phyloP scores from a whole-genome alignment of 2,888 invertebrate species.

The Meiosimyza decipiens region DNA sequence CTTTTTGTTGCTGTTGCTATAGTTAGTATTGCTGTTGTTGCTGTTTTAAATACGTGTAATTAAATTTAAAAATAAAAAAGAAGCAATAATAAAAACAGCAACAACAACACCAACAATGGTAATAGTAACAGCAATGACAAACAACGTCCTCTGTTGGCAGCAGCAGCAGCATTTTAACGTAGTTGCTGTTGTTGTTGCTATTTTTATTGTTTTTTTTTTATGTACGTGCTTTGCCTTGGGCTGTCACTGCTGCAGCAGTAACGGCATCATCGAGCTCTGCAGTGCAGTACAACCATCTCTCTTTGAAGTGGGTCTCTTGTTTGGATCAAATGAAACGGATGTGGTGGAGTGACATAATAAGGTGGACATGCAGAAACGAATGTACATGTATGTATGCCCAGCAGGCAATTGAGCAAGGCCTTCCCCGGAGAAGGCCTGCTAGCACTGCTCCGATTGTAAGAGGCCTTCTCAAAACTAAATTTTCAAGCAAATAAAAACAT shows the following conservation, averaged over 20 bases:
- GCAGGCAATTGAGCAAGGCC: too few species aligned
- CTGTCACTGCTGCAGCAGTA: constrained; percentile 24
- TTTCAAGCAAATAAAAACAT: too few species aligned
- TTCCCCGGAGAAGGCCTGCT: too few species aligned
- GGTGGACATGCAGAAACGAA: constrained; percentile 47
- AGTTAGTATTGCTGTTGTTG: constrained; percentile 39
- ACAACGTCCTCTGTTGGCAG: constrained; percentile 38
- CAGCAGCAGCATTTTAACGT: not conserved
- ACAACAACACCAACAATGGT: not conserved
- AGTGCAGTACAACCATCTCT: not conserved
- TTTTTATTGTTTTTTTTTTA: constrained; percentile 15
- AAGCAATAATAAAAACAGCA: constrained; percentile 21
- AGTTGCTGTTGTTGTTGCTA: constrained; percentile 4
- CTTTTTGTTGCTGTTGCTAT: constrained; percentile 19
- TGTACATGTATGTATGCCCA: constrained; percentile 22
- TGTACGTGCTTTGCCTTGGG: constrained; percentile 49
- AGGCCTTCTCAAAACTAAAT: too few species aligned
- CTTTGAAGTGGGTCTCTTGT: constrained; percentile 46
- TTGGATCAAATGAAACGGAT: constrained; percentile 55
- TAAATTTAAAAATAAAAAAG: constrained; percentile 50
- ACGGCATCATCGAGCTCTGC: not conserved
- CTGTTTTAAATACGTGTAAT: constrained; percentile 59
- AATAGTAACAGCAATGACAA: constrained; percentile 46
- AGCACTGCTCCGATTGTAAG: too few species aligned
- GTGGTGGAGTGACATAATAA: constrained; percentile 50